Conservation (phyloP, 2,113 vertebrate species). For the Dipodomys spectabilis region DNA sequence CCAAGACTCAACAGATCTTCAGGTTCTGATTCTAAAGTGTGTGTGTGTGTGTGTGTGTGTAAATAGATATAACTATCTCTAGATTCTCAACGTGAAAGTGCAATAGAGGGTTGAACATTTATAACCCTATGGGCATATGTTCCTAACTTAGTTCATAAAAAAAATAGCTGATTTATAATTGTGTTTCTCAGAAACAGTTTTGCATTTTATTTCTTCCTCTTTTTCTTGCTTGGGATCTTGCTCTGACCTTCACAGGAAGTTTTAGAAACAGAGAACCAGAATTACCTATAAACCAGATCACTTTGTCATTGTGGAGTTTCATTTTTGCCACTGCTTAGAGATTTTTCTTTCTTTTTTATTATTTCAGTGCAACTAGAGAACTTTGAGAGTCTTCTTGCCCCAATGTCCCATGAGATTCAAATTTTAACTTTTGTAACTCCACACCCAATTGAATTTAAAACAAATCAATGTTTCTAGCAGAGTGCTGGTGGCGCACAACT, state of each 20-base stretch:
- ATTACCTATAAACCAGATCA: conserved; percentile 45
- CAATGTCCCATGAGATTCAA: conserved; percentile 3
- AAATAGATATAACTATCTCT: not conserved
- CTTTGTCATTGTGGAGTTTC: not conserved
- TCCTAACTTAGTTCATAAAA: conserved; percentile 31
- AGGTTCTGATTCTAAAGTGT: not conserved
- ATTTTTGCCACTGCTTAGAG: not conserved
- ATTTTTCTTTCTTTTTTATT: no score
- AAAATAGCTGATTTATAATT: conserved; percentile 4
- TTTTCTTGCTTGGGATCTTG: conserved; percentile 15
- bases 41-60: not conserved
- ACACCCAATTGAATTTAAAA: conserved; percentile 16
- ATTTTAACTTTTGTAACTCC: conserved; percentile 35
- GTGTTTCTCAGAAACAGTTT: conserved; percentile 27
- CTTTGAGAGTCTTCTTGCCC: conserved; percentile 24
- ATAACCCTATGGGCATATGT: not conserved
- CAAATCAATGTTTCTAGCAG: not conserved
- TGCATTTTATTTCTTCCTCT: conserved; percentile 28
- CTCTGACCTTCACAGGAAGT: conserved; percentile 43
- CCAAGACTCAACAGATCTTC: conserved; percentile 21
- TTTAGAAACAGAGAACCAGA: conserved; percentile 36
- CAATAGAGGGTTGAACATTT: not conserved
- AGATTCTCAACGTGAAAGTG: not conserved
- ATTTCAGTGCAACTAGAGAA: conserved; percentile 18
- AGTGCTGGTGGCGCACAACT: no score